Base-by-base conservation (phyloP, 2,888 invertebrate genomes). In the Patella depressa region DNA sequence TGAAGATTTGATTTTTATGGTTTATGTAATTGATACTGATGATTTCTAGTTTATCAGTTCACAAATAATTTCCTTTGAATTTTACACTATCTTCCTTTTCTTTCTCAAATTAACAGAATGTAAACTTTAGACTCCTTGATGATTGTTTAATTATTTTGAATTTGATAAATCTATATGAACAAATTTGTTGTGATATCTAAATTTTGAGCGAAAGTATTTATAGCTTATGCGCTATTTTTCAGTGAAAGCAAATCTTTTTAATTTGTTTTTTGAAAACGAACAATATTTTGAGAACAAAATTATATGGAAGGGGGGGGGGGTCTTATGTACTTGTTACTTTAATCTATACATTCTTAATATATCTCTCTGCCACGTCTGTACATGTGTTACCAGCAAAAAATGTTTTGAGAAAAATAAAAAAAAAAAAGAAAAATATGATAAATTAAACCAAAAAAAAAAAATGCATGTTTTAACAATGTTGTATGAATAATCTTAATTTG, bases 1-100 rank as follows among this genome's bases (percentile, higher is more conserved):
- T 86, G 93, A 95, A 93, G 93, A 95, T 93, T 93, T 94, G 87
- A 92, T 94, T 89, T 94, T 94, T 92, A 94, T 94, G 94, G 93
- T 90, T 55, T 92, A 92, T 86, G 87, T 88, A 83, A 92, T 93
- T 78, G 89, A 90, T 53, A 77, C 77, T 53, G 85, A 85, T 55
- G 85, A 86, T 74, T 75, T 76, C n/a, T 83, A 83, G 78, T 78
- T 53, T 71, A 71, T 70, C 12, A 65, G 54, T 29, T 34, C 15
- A 70, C 53, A 14, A 24, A 65, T 53, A 29, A 70, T 75, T 65
- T 70, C 24, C 53, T 5, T 53, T 53, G 34, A 55, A 57, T 19
- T 24, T 55, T 57, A 29, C 45, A 55, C 55, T n/a, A 54, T 55
- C 12, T 19, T 55, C 57, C 59, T 19, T 75, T 75, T 75, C 70